A percentile compares a stretch with the other conserved stretches of the same genome.
phyloP scores from a whole-genome alignment of 1,140 invertebrate species.

The Hyphantria cunea region DNA sequence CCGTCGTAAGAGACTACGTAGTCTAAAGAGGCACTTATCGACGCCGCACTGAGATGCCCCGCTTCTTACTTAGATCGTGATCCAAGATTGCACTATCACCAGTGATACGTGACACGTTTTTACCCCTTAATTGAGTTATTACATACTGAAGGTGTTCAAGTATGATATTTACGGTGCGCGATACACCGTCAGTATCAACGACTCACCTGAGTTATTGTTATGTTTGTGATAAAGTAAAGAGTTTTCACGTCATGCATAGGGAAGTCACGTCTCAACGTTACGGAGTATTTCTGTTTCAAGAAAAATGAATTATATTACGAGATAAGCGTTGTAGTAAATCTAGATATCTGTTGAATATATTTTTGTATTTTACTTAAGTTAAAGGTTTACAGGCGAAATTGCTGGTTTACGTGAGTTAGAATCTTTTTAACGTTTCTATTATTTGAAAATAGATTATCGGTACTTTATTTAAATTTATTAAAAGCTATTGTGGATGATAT shows the following conservation, averaged over 20 bases:
- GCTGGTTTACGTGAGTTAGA: no score
- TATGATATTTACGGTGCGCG: conserved; percentile 50
- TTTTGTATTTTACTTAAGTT: neutral
- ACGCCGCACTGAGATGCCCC: conserved; percentile 69
- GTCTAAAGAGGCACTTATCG: conserved; percentile 76
- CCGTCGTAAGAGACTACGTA: conserved; percentile 70
- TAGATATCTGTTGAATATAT: conserved; percentile 3
- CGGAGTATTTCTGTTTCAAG: conserved; percentile 9
- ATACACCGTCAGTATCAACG: conserved; percentile 25
- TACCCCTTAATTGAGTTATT: conserved; percentile 73
- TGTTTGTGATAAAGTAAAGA: conserved; percentile 31
- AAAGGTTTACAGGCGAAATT: no score
- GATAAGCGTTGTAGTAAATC: conserved; percentile 2
- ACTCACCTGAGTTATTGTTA: conserved; percentile 27
- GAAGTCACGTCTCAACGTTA: conserved; percentile 6
- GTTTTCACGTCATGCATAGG: conserved; percentile 22
- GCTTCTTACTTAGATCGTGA: conserved; percentile 61
- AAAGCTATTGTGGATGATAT: no score
- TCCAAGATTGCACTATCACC: conserved; percentile 67
- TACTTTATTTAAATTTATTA: no score
- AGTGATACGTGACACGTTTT: conserved; percentile 61
- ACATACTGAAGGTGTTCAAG: conserved; percentile 52
- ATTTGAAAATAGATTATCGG: no score
- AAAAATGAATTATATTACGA: conserved; percentile 20
- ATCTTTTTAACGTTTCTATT: no score